phyloP scores from a whole-genome alignment of 1,140 invertebrate genomes.

The Neodiprion virginianus region DNA sequence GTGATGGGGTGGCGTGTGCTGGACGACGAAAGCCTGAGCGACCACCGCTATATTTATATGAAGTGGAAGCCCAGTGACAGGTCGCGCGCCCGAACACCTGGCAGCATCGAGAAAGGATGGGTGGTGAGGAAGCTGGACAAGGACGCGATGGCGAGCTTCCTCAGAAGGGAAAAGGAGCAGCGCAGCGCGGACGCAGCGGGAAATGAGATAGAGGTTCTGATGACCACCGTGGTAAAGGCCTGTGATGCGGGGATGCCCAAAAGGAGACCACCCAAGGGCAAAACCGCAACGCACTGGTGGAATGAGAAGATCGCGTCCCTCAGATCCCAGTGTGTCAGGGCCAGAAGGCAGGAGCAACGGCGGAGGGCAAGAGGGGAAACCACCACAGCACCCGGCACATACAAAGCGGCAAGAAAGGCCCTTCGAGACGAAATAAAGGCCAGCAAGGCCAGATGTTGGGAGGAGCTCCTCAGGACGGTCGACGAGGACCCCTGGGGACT shows the following conservation, averaged over 20 bases:
- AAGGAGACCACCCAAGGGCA: too few species aligned
- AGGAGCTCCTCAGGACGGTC: conserved; percentile 24
- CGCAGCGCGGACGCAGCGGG: conserved; percentile 13
- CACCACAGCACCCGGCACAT: too few species aligned
- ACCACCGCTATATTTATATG: conserved; percentile 13
- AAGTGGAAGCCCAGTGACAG: too few species aligned
- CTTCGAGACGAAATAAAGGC: too few species aligned
- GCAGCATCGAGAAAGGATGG: too few species aligned
- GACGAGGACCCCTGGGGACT: conserved; percentile 37
- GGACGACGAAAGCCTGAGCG: conserved; percentile 12
- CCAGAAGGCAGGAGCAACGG: too few species aligned
- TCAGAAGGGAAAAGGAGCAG: conserved; percentile 7
- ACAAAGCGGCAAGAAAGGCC: conserved; percentile 7
- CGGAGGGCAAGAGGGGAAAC: too few species aligned
- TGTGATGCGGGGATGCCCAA: too few species aligned
- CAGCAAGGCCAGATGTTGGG: conserved; percentile 3
- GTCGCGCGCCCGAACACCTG: too few species aligned
- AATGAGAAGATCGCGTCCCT: conserved; percentile 19
- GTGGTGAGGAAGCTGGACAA: neutral
- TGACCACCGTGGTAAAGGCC: conserved; percentile 8
- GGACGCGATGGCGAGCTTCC: conserved; percentile 20
- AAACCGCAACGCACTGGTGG: neutral
- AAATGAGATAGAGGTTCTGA: conserved; percentile 29
- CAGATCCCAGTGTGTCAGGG: too few species aligned
- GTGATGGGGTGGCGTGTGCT: conserved; percentile 23